Conservation (phyloP, 2,113 vertebrate genomes). For the Erpornis zantholeuca region DNA sequence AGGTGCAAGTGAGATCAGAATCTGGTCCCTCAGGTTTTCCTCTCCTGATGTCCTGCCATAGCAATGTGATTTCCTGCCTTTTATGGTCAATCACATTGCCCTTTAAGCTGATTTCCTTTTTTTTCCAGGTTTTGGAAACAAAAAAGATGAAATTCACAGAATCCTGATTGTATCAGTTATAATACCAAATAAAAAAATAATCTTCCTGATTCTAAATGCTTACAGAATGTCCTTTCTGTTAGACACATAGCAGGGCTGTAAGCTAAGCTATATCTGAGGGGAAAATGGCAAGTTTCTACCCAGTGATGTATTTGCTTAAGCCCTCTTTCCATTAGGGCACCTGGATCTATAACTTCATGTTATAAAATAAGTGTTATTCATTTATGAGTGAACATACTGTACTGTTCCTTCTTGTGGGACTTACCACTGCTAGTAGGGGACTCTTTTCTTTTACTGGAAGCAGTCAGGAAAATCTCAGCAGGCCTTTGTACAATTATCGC, state of each 20-base stretch:
- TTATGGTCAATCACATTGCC: not conserved
- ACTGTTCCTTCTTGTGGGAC: conserved; percentile 79
- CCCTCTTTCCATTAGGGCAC: conserved; percentile 23
- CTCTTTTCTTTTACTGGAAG: conserved; percentile 84
- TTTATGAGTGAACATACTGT: conserved; percentile 83
- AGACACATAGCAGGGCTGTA: not conserved
- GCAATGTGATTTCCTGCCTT: not conserved
- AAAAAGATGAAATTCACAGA: not conserved
- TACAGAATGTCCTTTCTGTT: not conserved
- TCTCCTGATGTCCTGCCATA: not conserved
- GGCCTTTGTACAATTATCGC: conserved; percentile 86
- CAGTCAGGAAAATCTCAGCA: conserved; percentile 84
- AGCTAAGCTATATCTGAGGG: not conserved
- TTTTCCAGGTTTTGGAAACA: not conserved
- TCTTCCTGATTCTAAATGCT: not conserved
- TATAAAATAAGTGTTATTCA: conserved; percentile 88
- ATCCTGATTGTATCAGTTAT: not conserved
- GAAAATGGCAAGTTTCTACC: not conserved
- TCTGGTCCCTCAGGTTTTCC: not conserved
- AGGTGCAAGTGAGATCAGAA: not conserved
- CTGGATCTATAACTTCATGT: conserved; percentile 69
- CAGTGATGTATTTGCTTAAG: not conserved
- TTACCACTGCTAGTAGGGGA: conserved; percentile 75
- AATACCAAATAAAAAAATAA: not conserved
- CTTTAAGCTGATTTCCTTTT: not conserved